These are phyloP conservation scores for Eupeodes luniger DNA, from an alignment of 2,888 invertebrate genomes.

Conservation along the genomic window DNA sequence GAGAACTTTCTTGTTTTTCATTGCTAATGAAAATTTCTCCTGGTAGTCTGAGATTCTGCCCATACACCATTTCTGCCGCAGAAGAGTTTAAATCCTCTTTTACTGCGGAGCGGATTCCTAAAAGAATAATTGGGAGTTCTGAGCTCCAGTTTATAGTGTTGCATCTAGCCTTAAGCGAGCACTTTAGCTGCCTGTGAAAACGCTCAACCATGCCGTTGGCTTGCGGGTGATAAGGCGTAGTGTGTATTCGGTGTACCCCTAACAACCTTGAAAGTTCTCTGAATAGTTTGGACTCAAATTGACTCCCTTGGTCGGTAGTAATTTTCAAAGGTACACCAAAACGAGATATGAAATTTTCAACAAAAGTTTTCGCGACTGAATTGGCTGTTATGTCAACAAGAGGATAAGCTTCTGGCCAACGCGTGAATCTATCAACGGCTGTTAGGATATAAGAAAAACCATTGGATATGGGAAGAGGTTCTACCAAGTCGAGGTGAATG, in stretches of 20 bases:
- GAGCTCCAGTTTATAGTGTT: constrained; percentile 7
- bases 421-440: too few species aligned
- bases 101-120: constrained; percentile 51
- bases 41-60: constrained; percentile 14
- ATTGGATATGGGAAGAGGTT: not conserved
- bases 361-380: too few species aligned
- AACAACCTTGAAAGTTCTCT: constrained; percentile 18
- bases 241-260: constrained; percentile 26
- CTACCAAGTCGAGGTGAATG: too few species aligned
- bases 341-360: too few species aligned
- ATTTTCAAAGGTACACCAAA: too few species aligned
- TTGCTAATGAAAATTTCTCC: constrained; percentile 25
- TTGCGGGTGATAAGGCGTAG: constrained; percentile 8
- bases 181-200: constrained; percentile 52
- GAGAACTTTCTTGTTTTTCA: not conserved
- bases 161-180: constrained; percentile 10
- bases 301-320: constrained; percentile 33
- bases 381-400: too few species aligned
- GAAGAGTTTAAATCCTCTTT: constrained; percentile 52
- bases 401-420: too few species aligned
- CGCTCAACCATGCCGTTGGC: constrained; percentile 52
- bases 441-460: too few species aligned
- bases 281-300: constrained; percentile 31
- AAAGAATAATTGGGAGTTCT: constrained; percentile 42
- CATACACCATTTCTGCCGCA: constrained; percentile 31